These are phyloP conservation scores for Panurus biarmicus DNA, from an alignment of 2,113 vertebrate genomes.

Conservation along the genomic window DNA sequence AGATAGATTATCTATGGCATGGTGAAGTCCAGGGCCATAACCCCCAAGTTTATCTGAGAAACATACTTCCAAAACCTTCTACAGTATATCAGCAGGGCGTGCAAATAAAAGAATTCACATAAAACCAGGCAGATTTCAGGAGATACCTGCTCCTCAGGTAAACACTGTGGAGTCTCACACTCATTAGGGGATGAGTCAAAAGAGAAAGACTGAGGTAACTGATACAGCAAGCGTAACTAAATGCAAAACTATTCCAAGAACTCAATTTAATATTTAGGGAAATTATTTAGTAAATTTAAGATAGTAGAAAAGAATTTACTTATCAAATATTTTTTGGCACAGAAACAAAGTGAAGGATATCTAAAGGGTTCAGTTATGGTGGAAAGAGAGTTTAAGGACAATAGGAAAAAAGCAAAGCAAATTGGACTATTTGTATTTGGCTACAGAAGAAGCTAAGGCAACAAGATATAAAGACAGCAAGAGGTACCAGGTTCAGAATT, in stretches of 20 bases:
- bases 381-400: background rate
- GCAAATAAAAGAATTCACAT: constrained; percentile 16
- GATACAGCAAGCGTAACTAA: background rate
- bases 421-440: background rate
- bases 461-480: background rate
- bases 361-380: background rate
- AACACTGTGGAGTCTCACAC: background rate
- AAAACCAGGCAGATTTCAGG: background rate
- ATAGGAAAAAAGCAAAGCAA: background rate
- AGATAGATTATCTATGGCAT: background rate
- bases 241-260: background rate
- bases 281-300: background rate
- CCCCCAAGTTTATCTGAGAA: constrained; percentile 35
- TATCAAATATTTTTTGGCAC: background rate
- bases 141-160: constrained; percentile 24
- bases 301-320: background rate
- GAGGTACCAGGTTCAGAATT: background rate
- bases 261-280: background rate
- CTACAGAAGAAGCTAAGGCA: background rate
- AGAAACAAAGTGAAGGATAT: background rate
- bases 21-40: background rate
- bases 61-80: background rate
- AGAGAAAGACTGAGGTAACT: background rate
- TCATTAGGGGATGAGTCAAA: background rate
- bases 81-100: background rate